Percentiles rank a stretch among this genome's conserved stretches.
These are phyloP conservation scores for Hyposoter didymator DNA, from an alignment of 2,888 invertebrate species.

Conservation along the genomic window DNA sequence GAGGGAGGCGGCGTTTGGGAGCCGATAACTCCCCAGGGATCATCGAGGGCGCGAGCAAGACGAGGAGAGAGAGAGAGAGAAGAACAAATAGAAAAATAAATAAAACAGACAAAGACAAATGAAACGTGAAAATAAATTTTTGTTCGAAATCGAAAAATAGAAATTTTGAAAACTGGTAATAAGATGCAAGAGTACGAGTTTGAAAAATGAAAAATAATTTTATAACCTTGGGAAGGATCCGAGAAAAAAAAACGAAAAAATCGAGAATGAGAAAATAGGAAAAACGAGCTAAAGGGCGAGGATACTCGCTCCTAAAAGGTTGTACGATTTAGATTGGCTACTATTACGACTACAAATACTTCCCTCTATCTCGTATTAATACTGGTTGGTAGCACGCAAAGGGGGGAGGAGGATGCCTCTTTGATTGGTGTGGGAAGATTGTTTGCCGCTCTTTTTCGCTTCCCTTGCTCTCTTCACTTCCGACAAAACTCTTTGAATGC, in stretches of 20 bases:
- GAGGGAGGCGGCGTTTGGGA: not conserved
- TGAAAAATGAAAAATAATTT: not conserved
- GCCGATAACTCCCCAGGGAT: conserved; percentile 34
- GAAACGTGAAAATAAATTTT: not conserved
- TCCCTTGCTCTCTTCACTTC: conserved; percentile 62
- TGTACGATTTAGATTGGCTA: conserved; percentile 23
- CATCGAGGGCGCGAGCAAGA: not conserved
- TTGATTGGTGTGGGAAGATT: conserved; percentile 84
- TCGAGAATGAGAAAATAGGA: conserved; percentile 42
- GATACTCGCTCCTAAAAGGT: conserved; percentile 49
- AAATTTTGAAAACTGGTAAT: too few species aligned
- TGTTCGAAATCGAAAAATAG: too few species aligned
- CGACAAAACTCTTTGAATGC: not conserved
- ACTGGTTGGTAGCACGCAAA: conserved; percentile 69
- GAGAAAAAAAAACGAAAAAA: not conserved
- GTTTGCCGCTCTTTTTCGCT: conserved; percentile 76
- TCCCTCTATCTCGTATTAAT: conserved; percentile 44
- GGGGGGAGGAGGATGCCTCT: conserved; percentile 80
- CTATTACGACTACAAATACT: conserved; percentile 51
- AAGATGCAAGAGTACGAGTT: too few species aligned
- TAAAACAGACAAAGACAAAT: not conserved
- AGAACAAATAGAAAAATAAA: not conserved
- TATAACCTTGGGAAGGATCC: not conserved
- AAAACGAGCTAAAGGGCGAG: conserved; percentile 38
- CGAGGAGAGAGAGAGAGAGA: not conserved